These are phyloP conservation scores for Leucozona laternaria DNA, from an alignment of 2,888 invertebrate species.

Conservation along the genomic window DNA sequence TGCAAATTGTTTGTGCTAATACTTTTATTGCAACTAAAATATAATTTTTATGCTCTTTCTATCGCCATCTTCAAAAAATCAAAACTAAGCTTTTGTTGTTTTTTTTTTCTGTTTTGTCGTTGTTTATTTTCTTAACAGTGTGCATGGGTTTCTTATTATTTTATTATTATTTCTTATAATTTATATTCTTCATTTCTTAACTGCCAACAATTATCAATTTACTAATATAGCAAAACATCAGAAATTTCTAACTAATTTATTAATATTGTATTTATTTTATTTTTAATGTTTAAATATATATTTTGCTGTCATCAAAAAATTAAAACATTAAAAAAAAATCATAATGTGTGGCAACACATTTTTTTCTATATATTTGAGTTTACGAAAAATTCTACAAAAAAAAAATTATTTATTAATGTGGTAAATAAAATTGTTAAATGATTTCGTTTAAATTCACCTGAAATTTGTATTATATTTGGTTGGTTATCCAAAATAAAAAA, in stretches of 20 bases:
- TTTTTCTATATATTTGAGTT: slow-evolving; percentile 24
- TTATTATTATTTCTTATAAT: not conserved
- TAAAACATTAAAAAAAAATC: slow-evolving; percentile 25
- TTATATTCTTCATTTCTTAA: slow-evolving; percentile 15
- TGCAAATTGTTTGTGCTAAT: slow-evolving; percentile 69
- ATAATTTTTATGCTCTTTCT: slow-evolving; percentile 46
- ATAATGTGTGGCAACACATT: slow-evolving; percentile 28
- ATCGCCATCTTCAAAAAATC: slow-evolving; percentile 36
- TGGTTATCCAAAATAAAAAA: slow-evolving; percentile 31
- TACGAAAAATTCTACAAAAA: slow-evolving; percentile 30
- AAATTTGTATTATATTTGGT: slow-evolving; percentile 42
- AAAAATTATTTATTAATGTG: slow-evolving; percentile 22
- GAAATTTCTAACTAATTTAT: slow-evolving; percentile 37
- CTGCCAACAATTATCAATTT: slow-evolving; percentile 37
- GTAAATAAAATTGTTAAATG: slow-evolving; percentile 26
- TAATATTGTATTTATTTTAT: slow-evolving; percentile 35
- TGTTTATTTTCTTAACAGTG: not conserved
- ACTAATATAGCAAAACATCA: slow-evolving; percentile 65
- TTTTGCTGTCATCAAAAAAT: slow-evolving; percentile 62
- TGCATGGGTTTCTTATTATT: slow-evolving; percentile 47
- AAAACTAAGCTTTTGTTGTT: slow-evolving; percentile 13
- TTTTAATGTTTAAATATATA: slow-evolving; percentile 51
- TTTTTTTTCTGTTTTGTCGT: not conserved
- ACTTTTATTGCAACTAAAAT: not conserved
- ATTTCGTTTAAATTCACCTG: slow-evolving; percentile 25